These are phyloP conservation scores for Melolontha melolontha DNA, from an alignment of 2,888 invertebrate species.

Conservation along the genomic window DNA sequence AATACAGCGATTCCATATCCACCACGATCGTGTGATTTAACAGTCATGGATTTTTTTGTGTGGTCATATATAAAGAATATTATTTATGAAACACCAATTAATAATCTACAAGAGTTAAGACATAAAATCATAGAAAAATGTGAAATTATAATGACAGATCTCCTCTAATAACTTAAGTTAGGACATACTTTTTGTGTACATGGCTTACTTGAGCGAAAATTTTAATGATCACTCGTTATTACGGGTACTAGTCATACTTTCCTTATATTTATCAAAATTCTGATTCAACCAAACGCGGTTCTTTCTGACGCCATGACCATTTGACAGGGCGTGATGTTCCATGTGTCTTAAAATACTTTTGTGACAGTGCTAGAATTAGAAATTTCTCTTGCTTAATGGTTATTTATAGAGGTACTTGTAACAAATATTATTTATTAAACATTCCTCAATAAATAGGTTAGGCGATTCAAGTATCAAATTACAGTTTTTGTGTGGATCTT, in stretches of 20 bases:
- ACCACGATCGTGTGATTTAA: no score
- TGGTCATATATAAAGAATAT: no score
- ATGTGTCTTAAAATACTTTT: constrained; percentile 66
- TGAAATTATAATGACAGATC: no score
- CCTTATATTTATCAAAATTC: constrained; percentile 57
- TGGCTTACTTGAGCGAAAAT: no score
- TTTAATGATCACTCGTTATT: no score
- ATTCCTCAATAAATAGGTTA: constrained; percentile 55
- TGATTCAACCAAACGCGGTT: constrained; percentile 66
- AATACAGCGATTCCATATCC: no score
- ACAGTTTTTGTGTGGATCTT: constrained; percentile 48
- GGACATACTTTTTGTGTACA: no score
- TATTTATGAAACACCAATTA: no score
- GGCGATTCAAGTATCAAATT: constrained; percentile 60
- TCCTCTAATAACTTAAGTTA: no score
- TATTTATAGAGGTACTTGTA: constrained; percentile 41
- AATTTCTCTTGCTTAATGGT: constrained; percentile 39
- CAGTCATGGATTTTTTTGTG: no score
- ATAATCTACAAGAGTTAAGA: no score
- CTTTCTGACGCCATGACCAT: constrained; percentile 83
- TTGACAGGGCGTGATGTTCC: constrained; percentile 87
- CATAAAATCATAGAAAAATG: no score
- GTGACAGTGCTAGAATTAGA: constrained; percentile 42
- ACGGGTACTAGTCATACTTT: constrained; percentile 59
- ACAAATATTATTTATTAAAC: constrained; percentile 36